A percentile compares a stretch with the other conserved stretches of the same genome.
These are phyloP conservation scores for Melinaea marsaeus DNA, from an alignment of 2,888 invertebrate species.

Conservation along the genomic window DNA sequence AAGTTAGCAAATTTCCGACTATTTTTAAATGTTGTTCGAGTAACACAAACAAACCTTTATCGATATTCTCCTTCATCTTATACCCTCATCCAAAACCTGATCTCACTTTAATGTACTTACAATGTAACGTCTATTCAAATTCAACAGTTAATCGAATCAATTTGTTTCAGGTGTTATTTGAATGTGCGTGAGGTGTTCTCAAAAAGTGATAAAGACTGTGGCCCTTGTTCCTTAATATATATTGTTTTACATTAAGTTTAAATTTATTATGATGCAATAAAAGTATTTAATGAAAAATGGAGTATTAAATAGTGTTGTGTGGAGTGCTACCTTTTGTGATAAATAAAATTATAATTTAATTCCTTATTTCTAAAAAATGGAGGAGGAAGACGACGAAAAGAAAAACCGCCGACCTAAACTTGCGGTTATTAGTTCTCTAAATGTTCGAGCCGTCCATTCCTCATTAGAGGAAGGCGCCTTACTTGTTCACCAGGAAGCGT, in stretches of 20 bases:
- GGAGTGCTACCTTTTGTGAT: conserved; percentile 43
- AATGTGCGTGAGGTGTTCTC: conserved; percentile 62
- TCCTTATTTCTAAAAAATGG: conserved; percentile 49
- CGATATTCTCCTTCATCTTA: conserved; percentile 19
- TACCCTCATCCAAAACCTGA: conserved; percentile 5
- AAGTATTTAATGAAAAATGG: conserved; percentile 57
- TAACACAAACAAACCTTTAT: conserved; percentile 39
- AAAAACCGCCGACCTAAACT: conserved; percentile 58
- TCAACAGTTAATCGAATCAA: conserved; percentile 25
- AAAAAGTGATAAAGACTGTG: conserved; percentile 77
- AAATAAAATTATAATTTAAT: conserved; percentile 19
- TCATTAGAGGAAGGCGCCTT: conserved; percentile 58
- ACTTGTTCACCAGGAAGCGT: conserved; percentile 63
- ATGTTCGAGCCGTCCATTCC: conserved; percentile 59
- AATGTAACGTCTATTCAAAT: not conserved
- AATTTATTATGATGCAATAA: conserved; percentile 60
- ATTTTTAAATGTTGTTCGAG: conserved; percentile 37
- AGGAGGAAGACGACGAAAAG: conserved; percentile 70
- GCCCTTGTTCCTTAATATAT: conserved; percentile 72
- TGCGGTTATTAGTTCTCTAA: conserved; percentile 59
- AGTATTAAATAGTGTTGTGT: conserved; percentile 64
- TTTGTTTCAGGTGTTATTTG: conserved; percentile 71
- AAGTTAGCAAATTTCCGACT: not conserved
- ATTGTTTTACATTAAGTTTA: conserved; percentile 51
- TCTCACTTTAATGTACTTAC: conserved; percentile 1